Conservation (phyloP, 35 echinoderm and acorn worm genomes). For the Strongylocentrotus purpuratus region DNA sequence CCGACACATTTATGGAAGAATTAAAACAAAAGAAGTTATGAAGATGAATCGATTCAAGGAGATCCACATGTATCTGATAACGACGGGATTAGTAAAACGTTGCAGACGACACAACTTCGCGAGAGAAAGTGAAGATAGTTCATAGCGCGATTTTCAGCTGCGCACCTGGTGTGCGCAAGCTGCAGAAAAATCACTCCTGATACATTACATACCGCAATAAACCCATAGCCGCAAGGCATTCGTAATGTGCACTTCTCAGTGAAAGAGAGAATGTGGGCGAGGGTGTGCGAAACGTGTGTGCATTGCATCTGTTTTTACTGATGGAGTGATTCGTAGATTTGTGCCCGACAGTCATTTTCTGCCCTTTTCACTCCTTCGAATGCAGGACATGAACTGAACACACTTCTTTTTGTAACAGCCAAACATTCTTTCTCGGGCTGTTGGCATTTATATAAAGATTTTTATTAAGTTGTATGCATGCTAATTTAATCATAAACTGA, state of each 20-base stretch:
- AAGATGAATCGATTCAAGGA: neutral
- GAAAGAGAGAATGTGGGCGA: neutral
- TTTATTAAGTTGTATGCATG: neutral
- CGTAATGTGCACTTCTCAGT: neutral
- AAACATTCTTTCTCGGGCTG: neutral
- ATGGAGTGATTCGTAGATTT: neutral
- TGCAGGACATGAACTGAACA: neutral
- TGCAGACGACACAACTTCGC: neutral
- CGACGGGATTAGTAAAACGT: neutral
- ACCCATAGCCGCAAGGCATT: neutral
- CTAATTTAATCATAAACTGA: too few relatives aligned
- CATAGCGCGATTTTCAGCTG: neutral
- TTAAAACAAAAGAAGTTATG: neutral
- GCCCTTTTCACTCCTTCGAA: neutral
- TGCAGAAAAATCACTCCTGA: neutral
- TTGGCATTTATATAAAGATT: neutral
- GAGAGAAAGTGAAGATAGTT: neutral
- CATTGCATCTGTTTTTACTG: neutral
- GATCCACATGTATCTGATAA: neutral
- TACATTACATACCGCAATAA: conserved; percentile 17
- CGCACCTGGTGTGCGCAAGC: neutral
- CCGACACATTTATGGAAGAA: neutral
- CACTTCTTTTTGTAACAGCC: neutral
- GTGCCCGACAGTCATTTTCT: neutral
- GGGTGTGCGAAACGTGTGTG: neutral